Base-by-base conservation (phyloP, 2,888 invertebrate genomes). In the Parnassius orleans region DNA sequence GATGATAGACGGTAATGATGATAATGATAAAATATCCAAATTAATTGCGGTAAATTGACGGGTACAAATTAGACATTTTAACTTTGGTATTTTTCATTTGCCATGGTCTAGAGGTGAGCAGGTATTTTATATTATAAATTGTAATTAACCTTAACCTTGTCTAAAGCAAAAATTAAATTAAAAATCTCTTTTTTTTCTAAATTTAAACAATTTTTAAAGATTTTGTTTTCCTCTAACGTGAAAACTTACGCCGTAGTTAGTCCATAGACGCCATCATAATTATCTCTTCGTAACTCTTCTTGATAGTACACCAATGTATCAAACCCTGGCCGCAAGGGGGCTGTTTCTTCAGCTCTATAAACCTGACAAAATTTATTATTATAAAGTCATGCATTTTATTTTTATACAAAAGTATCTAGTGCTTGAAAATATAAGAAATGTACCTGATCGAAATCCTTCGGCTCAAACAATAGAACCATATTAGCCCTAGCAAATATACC, bases 301-400 rank as follows among this genome's bases (percentile, higher is more conserved):
- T 87, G 81, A 67, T 88, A 91, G 74, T 92, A 84, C 11, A 75
- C 72, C 7, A 87, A 67, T 2, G 84, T 80, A 55, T 84, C 73
- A 66, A 91, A 87, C 10, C 86, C 89, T 7, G 86, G 86, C n/a
- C 92, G 75, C 9, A 80, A 69, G 1, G 92, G 90, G 59, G 80
- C 82, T 9, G 69, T 64, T 60, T 91, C 91, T 70, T 92, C 90
- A n/a, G 83, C 78, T 71, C 87, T 79, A 68, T 81, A 91, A 43
- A 90, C 81, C 90, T 90, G 71, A 64, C 12, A 63, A 50, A 48
- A 59, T 42, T 24, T 33, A 47, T 14, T 9, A 19, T 42, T 24
- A 41, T 12, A 52, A 2, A 52, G 12, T 33, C 19, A 19, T 15
- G 3, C 2, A 10, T 42, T 3, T 10, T 19, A 51, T 51, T 43